A percentile compares a stretch with the other conserved stretches of the same genome.
These are phyloP conservation scores for Karalla daura DNA, from an alignment of 2,797 vertebrate genomes.

Conservation along the genomic window DNA sequence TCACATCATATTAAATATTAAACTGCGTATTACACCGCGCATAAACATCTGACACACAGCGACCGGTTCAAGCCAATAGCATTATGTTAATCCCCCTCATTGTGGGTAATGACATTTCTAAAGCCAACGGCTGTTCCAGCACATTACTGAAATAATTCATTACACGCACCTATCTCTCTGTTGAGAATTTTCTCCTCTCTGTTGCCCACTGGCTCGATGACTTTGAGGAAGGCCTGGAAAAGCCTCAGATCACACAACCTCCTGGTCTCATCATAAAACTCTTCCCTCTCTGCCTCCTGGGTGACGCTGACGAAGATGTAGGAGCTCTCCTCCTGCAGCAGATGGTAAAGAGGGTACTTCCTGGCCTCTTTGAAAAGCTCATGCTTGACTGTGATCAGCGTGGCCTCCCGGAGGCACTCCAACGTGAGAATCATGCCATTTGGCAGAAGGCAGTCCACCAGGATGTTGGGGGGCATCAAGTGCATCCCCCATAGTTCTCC, in stretches of 20 bases:
- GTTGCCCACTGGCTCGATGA: constrained; percentile 98
- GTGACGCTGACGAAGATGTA: constrained; percentile 99
- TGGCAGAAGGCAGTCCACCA: constrained; percentile 97
- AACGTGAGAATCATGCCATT: constrained; percentile 99
- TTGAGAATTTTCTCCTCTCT: constrained; percentile 99
- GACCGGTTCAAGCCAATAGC: not conserved
- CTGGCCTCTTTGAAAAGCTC: constrained; percentile 98
- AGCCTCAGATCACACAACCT: constrained; percentile 96
- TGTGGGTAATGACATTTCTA: not conserved
- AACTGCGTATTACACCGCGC: not conserved
- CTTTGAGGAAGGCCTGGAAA: constrained; percentile 98
- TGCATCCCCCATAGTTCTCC: constrained; percentile 99
- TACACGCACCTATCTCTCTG: constrained; percentile 93
- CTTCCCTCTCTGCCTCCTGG: constrained; percentile 96
- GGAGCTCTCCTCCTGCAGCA: constrained; percentile 98
- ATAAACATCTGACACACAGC: not conserved
- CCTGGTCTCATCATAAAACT: constrained; percentile 98
- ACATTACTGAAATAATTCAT: not conserved
- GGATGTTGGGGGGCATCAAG: constrained; percentile 98
- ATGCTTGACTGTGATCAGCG: constrained; percentile 96
- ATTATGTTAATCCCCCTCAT: constrained; percentile 26
- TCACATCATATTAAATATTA: not conserved
- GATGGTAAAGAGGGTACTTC: constrained; percentile 96
- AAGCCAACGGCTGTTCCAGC: not conserved
- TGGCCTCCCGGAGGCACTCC: constrained; percentile 99